Conservation (phyloP, 1,140 invertebrate species). For the Orius insidiosus region DNA sequence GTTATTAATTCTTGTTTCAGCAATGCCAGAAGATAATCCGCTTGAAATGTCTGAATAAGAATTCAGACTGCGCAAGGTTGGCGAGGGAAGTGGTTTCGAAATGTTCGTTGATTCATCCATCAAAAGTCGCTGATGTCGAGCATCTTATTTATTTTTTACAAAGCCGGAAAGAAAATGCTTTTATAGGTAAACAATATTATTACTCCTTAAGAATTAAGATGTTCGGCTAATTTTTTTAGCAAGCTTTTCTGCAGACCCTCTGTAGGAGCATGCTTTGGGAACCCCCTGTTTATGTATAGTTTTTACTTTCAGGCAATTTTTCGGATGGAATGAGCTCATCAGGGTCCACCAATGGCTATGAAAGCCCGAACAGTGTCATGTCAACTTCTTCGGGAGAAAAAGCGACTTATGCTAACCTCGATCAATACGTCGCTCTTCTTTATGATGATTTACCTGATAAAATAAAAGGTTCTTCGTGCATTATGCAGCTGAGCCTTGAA, state of each 20-base stretch:
- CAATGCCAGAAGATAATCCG: conserved; percentile 70
- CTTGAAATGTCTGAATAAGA: conserved; percentile 60
- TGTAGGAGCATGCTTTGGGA: no score
- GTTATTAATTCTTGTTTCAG: conserved; percentile 24
- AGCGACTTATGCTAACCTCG: conserved; percentile 59
- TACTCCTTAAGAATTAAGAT: no score
- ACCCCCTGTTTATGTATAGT: no score
- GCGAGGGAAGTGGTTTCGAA: conserved; percentile 76
- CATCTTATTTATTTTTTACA: conserved; percentile 84
- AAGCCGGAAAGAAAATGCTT: conserved; percentile 47
- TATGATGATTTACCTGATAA: conserved; percentile 92
- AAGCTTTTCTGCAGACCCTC: no score
- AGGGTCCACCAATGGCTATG: neutral
- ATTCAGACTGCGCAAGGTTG: conserved; percentile 60
- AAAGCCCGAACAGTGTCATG: neutral
- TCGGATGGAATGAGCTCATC: no score
- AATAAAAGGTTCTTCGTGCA: conserved; percentile 77
- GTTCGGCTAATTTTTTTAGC: no score
- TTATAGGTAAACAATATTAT: no score
- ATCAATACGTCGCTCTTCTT: conserved; percentile 87
- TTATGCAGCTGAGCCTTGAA: conserved; percentile 77
- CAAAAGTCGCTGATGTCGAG: conserved; percentile 69
- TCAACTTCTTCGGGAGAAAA: conserved; percentile 12
- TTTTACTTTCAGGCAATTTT: no score
- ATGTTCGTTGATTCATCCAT: conserved; percentile 74